These are phyloP conservation scores for Caenorhabditis uteleia DNA, from an alignment of 2,888 invertebrate species.

Conservation along the genomic window DNA sequence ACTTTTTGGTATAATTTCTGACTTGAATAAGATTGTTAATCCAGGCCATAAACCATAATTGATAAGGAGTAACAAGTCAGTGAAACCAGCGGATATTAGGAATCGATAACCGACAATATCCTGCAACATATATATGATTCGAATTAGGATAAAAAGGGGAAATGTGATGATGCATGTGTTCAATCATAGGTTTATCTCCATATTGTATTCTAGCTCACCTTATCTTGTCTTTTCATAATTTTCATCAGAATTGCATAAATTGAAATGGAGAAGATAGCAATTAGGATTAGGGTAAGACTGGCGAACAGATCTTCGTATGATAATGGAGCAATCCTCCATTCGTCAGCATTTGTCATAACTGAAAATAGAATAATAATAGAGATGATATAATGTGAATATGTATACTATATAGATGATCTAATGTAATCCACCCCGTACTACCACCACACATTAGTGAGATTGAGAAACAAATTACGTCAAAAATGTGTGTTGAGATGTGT, in stretches of 20 bases:
- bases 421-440: too few species aligned
- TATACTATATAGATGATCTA: too few species aligned
- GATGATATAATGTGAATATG: too few species aligned
- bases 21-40: conserved; percentile 60
- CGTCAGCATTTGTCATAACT: conserved; percentile 42
- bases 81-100: conserved; percentile 57
- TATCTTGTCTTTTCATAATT: conserved; percentile 62
- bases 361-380: too few species aligned
- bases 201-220: conserved; percentile 34
- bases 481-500: too few species aligned
- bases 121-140: conserved; percentile 19
- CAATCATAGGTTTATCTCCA: too few species aligned
- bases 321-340: conserved; percentile 54
- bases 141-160: too few species aligned
- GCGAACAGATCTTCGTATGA: conserved; percentile 56
- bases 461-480: too few species aligned
- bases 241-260: conserved; percentile 56
- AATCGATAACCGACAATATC: conserved; percentile 67
- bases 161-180: too few species aligned
- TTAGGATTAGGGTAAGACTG: conserved; percentile 50
- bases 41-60: conserved; percentile 66
- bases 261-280: conserved; percentile 55
- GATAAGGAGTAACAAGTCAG: conserved; percentile 61
- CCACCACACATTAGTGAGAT: too few species aligned
- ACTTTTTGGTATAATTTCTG: conserved; percentile 52